phyloP scores from a whole-genome alignment of 2,113 vertebrate species.

The Zosterops hypoxanthus region DNA sequence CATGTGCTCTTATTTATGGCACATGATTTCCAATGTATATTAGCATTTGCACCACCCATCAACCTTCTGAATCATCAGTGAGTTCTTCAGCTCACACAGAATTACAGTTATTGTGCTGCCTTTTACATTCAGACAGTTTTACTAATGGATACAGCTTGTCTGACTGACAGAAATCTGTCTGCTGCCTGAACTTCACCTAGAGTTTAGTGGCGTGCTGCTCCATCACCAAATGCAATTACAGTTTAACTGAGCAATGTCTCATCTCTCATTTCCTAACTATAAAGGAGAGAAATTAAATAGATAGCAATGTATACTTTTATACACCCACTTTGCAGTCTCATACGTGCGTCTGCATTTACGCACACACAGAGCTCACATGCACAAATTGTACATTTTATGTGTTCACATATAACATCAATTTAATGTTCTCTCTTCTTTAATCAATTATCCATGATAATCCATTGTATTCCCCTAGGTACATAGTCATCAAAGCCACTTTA shows the following conservation, averaged over 20 bases:
- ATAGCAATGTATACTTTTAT: neutral
- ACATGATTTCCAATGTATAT: neutral
- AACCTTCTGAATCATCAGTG: neutral
- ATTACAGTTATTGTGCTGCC: neutral
- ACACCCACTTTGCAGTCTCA: neutral
- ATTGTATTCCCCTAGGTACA: slow-evolving; percentile 65
- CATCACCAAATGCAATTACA: neutral
- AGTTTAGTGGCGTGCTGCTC: neutral
- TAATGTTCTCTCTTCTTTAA: slow-evolving; percentile 61
- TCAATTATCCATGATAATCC: slow-evolving; percentile 74
- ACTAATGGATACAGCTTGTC: neutral
- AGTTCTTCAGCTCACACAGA: neutral
- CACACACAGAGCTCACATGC: neutral
- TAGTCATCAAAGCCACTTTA: slow-evolving; percentile 75
- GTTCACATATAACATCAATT: neutral
- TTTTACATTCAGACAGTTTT: neutral
- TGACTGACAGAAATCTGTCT: neutral
- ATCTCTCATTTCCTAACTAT: neutral
- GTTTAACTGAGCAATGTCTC: neutral
- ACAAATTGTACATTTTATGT: neutral
- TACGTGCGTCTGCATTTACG: rapidly evolving
- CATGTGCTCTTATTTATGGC: neutral
- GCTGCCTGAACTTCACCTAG: neutral
- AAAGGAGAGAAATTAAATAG: neutral
- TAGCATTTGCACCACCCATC: neutral